Percentiles rank a stretch among this genome's conserved stretches.
These are phyloP conservation scores for Simalia tracyae DNA, from an alignment of 2,797 vertebrate genomes.

Conservation along the genomic window DNA sequence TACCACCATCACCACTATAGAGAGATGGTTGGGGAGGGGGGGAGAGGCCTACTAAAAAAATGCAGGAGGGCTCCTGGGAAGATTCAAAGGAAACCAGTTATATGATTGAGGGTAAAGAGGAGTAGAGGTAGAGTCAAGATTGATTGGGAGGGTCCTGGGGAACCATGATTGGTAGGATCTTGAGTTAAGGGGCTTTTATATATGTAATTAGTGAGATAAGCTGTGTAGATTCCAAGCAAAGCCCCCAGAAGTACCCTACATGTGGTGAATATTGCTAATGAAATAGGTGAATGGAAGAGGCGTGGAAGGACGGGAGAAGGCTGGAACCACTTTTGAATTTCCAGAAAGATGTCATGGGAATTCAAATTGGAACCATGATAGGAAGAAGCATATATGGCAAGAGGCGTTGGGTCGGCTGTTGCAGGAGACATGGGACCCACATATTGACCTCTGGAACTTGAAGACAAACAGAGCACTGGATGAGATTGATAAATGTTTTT, in stretches of 20 bases:
- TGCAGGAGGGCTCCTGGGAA: background rate
- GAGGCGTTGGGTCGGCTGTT: background rate
- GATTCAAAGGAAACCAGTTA: background rate
- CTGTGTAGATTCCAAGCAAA: background rate
- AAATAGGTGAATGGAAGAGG: background rate
- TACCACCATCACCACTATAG: background rate
- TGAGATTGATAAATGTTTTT: background rate
- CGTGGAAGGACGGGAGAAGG: background rate
- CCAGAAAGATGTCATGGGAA: background rate
- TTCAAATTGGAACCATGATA: background rate
- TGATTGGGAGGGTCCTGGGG: background rate
- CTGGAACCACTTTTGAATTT: background rate
- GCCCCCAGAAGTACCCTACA: background rate
- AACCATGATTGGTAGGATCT: no score
- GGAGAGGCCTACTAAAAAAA: background rate
- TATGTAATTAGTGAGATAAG: background rate
- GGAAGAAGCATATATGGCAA: background rate
- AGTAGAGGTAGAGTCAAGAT: background rate
- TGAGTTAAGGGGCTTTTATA: background rate
- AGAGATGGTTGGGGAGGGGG: background rate
- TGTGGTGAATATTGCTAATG: background rate
- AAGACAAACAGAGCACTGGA: background rate
- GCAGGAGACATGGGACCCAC: background rate
- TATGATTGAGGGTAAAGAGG: background rate
- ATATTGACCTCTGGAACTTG: background rate